These are phyloP conservation scores for Phaenicophaeus curvirostris DNA, from an alignment of 2,797 vertebrate genomes.

Conservation along the genomic window DNA sequence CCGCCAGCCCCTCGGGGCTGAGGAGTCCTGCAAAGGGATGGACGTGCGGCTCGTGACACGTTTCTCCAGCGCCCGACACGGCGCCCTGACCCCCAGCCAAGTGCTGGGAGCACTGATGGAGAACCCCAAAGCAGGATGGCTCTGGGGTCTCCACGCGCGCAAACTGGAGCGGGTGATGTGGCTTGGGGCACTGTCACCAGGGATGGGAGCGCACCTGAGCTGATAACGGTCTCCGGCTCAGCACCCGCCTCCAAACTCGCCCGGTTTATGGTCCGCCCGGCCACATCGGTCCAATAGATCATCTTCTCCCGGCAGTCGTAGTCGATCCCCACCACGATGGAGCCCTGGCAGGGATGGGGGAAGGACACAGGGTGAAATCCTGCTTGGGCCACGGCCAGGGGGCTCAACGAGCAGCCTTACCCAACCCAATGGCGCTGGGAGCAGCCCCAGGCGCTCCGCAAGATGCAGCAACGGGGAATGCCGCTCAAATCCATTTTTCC, in stretches of 20 bases:
- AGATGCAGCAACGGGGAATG: neutral
- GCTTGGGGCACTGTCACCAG: neutral
- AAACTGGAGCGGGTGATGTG: rapidly evolving
- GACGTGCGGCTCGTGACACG: rapidly evolving
- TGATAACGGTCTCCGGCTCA: constrained; percentile 89
- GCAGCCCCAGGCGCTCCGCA: rapidly evolving
- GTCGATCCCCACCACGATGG: constrained; percentile 93
- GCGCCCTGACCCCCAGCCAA: rapidly evolving
- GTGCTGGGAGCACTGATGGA: rapidly evolving
- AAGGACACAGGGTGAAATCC: neutral
- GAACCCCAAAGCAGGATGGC: neutral
- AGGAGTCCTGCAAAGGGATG: constrained; percentile 80
- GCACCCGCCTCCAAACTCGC: constrained; percentile 84
- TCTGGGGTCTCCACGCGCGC: rapidly evolving
- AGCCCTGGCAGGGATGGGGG: constrained; percentile 82
- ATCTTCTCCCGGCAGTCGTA: constrained; percentile 90
- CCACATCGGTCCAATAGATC: constrained; percentile 95
- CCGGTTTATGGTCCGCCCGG: constrained; percentile 89
- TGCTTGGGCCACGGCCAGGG: neutral
- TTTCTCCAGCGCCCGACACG: rapidly evolving
- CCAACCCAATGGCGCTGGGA: rapidly evolving
- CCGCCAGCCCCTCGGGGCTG: constrained; percentile 92
- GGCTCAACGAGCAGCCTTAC: neutral
- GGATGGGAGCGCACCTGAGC: constrained; percentile 77
- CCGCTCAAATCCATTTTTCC: neutral